Base-by-base conservation (phyloP, 2,797 vertebrate species). In the Sebastolobus alascanus region DNA sequence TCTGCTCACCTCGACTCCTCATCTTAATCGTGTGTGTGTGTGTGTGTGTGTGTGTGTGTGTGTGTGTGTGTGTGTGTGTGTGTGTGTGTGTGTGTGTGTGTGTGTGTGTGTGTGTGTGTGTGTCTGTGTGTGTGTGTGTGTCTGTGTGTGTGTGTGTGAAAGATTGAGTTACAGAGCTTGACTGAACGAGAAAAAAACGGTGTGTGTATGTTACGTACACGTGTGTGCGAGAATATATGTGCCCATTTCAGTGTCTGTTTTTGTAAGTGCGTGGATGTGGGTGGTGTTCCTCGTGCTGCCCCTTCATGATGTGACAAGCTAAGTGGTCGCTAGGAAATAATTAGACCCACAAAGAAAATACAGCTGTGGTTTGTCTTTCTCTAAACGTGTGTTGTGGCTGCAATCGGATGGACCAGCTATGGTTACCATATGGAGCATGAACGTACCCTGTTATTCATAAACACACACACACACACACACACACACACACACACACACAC, bases 271-370 rank as follows among this genome's bases (percentile, higher is more conserved):
- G 27, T 77, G 43, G 43, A 67, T 75, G 80, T 78, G 83, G 78
- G 68, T 72, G 83, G 64, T 38, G 70, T 71, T 71, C 50, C 64
- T 37, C 20, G 1, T 37, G 43, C 67, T 61, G 64, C 31, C 61
- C 52, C 73, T 59, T 85, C 75, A 59, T 84, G 76, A 77, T 67
- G 56, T 91, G 83, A 91, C 89, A 84, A 56, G 78, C 68, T 87
- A 88, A 91, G 82, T 86, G 86, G 74, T 75, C 63, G 55, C 82
- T 87, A 29, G 85, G 80, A 93, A 93, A 94, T 88, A 83, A 91
- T 92, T 90, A 84, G 77, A 73, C 40, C 63, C 60, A 77, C 71
- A 90, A 89, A 84, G 89, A 91, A 93, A 94, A 91, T 82, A 91
- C 80, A 91, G 88, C 90, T 90, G 86, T 79, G 40, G 38, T 85